Evolutionary conservation across 2,888 invertebrate genomes (phyloP).

Genomic region (Arrhopalites spinosus): DNA sequence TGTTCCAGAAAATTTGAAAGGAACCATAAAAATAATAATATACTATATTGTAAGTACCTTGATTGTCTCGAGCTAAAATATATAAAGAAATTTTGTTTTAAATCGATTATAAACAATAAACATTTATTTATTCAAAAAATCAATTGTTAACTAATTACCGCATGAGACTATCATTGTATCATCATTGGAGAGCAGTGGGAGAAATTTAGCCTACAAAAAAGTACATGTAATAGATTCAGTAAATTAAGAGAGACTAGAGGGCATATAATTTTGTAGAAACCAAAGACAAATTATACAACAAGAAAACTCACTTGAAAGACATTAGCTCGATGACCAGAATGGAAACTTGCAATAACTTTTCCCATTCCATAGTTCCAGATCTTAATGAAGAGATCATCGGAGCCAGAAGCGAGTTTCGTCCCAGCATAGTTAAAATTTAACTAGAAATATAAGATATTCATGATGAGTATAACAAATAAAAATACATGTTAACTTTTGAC

Average conservation of each 20-base stretch:
- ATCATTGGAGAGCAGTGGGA: constrained; percentile 69
- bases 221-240: neutral
- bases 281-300: neutral
- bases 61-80: too few relatives aligned
- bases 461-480: too few relatives aligned
- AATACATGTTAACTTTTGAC: too few relatives aligned
- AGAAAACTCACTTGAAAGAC: constrained; percentile 72
- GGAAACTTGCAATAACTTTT: constrained; percentile 69
- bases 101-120: neutral
- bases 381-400: constrained; percentile 84
- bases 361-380: constrained; percentile 90
- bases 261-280: constrained; percentile 2
- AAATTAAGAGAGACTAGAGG: neutral
- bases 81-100: neutral
- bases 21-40: too few relatives aligned
- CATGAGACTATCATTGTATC: constrained; percentile 86
- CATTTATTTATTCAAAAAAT: neutral
- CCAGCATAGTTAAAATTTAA: constrained; percentile 85
- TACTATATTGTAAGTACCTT: too few relatives aligned
- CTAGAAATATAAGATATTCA: too few relatives aligned
- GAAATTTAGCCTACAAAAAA: constrained; percentile 72
- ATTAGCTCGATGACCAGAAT: constrained; percentile 83
- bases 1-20: too few relatives aligned
- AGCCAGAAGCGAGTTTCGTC: constrained; percentile 81
- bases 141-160: constrained; percentile 69